Base-by-base conservation (phyloP, 2,888 invertebrate genomes). In the Tholera decimalis region DNA sequence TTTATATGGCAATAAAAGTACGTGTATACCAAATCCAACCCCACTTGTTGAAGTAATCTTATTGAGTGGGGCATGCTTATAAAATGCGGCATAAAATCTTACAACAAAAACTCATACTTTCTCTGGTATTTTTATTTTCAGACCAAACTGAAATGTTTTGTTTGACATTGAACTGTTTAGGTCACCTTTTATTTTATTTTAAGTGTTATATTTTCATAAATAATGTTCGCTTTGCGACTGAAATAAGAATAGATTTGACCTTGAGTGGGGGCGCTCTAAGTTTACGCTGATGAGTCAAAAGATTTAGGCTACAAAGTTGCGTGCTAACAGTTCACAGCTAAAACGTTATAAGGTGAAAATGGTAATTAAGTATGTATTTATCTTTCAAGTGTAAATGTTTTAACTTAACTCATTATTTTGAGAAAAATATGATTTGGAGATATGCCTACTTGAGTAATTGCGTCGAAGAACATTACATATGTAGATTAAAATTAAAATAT, bases 71-170 rank as follows among this genome's bases (percentile, higher is more conserved):
- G 66, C 55, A 56, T n/a, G 41, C 20, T 59, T 41, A 78, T 82
- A 78, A 82, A 79, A 77, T 43, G 70, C 49, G 0, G 22, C 70
- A 67, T 83, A 82, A 82, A 82, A 53, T 77, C 67, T 73, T 73
- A 70, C 66, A 68, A 70, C 66, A 68, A 61, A 60, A 70, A 56
- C 71, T 77, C 55, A 71, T 64, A 66, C 71, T 80, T 73, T 78
- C 65, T 51, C 59, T 55, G 62, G 24, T 63, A 69, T 65, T 73
- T 80, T 68, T 71, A 67, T 47, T 47, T 44, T 26, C 22, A 35
- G 50, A 55, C 46, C 22, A 63, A 62, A 76, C 65, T 70, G 69
- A 68, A 51, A 50, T 44, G 51, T 43, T 59, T 57, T 37, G n/a
- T 50, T 60, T 67, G 61, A 62, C 70, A 65, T 77, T 78, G 77